These are phyloP conservation scores for Etia nguti DNA, from an alignment of 2,113 vertebrate species.

Conservation along the genomic window DNA sequence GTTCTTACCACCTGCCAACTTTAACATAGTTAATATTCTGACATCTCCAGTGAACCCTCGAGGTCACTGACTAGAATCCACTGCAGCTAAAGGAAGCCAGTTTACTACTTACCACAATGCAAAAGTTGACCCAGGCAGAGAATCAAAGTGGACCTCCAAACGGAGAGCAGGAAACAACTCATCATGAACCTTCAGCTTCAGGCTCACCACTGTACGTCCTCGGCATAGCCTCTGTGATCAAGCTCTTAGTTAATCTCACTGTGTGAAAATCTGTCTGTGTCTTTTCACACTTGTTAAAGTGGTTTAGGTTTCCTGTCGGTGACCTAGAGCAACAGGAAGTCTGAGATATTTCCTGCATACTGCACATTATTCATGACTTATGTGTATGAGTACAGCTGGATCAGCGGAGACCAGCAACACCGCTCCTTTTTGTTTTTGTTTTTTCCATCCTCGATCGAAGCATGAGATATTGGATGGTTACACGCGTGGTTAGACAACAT, in stretches of 20 bases:
- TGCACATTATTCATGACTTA: background rate
- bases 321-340: conserved; percentile 32
- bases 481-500: background rate
- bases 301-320: background rate
- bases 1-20: background rate
- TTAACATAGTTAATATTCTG: background rate
- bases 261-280: background rate
- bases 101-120: conserved; percentile 36
- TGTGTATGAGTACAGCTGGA: background rate
- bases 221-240: background rate
- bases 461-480: background rate
- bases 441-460: background rate
- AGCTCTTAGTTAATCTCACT: background rate
- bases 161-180: background rate
- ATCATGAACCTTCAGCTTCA: conserved; percentile 14
- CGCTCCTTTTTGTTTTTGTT: background rate
- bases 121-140: conserved; percentile 14
- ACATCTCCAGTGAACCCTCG: background rate
- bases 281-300: background rate
- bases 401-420: background rate
- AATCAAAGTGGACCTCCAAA: background rate
- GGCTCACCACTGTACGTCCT: background rate
- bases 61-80: background rate
- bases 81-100: background rate
- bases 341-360: background rate